These are phyloP conservation scores for Astreopora myriophthalma DNA, from an alignment of 64 coral and sea anemone species.

Conservation along the genomic window DNA sequence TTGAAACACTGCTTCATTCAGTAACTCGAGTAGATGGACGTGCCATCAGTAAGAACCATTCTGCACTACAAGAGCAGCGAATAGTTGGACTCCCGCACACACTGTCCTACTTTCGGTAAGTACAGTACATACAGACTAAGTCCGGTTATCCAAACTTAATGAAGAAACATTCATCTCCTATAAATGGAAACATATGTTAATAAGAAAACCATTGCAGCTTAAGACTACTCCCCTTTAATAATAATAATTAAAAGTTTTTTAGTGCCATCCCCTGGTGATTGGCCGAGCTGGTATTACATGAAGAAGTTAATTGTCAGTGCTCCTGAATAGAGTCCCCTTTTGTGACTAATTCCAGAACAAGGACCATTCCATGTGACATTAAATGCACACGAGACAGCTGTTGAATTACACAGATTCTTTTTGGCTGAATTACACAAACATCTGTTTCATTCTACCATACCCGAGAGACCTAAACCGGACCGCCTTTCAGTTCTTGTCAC, in stretches of 20 bases:
- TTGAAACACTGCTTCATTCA: too few species aligned
- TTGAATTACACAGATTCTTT: constrained; percentile 31
- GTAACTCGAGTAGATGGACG: too few species aligned
- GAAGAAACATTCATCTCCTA: too few species aligned
- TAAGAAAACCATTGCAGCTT: too few species aligned
- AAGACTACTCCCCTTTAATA: too few species aligned
- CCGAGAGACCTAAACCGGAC: constrained; percentile 26
- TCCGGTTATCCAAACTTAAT: too few species aligned
- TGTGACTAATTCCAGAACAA: constrained; percentile 33
- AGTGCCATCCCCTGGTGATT: constrained; percentile 47
- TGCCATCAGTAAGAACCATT: too few species aligned
- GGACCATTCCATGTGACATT: constrained; percentile 31
- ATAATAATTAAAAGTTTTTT: neutral
- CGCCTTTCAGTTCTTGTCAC: neutral
- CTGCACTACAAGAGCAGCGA: too few species aligned
- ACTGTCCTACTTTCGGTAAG: too few species aligned
- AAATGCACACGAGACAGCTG: constrained; percentile 14
- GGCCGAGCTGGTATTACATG: constrained; percentile 17
- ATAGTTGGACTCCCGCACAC: too few species aligned
- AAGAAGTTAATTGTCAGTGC: constrained; percentile 26
- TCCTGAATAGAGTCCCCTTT: neutral
- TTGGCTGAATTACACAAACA: constrained; percentile 10
- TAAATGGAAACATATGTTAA: too few species aligned
- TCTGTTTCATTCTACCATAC: constrained; percentile 28
- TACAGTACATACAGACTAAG: too few species aligned